phyloP scores from a whole-genome alignment of 2,888 invertebrate genomes.

The Ophonus ardosiacus region DNA sequence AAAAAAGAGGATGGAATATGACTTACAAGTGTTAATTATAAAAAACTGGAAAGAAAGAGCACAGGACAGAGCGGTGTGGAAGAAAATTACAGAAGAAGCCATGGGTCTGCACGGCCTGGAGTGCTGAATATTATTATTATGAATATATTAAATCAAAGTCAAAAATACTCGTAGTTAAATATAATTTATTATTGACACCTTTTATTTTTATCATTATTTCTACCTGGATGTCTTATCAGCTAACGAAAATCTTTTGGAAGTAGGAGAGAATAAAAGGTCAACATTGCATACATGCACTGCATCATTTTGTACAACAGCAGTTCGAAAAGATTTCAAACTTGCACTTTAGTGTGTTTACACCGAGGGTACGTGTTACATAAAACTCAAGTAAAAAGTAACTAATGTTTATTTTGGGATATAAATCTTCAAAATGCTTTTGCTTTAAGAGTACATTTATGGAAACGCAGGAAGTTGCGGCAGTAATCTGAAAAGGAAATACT shows the following conservation, averaged over 20 bases:
- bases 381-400: constrained; percentile 38
- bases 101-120: not conserved
- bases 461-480: constrained; percentile 21
- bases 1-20: not conserved
- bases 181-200: not conserved
- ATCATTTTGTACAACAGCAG: not conserved
- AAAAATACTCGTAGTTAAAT: no score
- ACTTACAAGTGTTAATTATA: not conserved
- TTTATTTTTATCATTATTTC: not conserved
- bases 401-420: constrained; percentile 44
- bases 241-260: not conserved
- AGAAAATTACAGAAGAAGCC: not conserved
- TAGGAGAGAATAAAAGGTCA: not conserved
- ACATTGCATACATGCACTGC: not conserved
- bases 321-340: not conserved
- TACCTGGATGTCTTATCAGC: not conserved
- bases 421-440: constrained; percentile 49
- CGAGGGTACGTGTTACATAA: not conserved
- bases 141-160: no score
- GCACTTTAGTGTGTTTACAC: constrained; percentile 13
- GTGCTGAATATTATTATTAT: not conserved
- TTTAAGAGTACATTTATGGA: constrained; percentile 15
- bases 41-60: not conserved
- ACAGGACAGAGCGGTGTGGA: not conserved
- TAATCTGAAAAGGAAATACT: constrained; percentile 10